These are phyloP conservation scores for Molanna angustata DNA, from an alignment of 2,888 invertebrate genomes.

Conservation along the genomic window DNA sequence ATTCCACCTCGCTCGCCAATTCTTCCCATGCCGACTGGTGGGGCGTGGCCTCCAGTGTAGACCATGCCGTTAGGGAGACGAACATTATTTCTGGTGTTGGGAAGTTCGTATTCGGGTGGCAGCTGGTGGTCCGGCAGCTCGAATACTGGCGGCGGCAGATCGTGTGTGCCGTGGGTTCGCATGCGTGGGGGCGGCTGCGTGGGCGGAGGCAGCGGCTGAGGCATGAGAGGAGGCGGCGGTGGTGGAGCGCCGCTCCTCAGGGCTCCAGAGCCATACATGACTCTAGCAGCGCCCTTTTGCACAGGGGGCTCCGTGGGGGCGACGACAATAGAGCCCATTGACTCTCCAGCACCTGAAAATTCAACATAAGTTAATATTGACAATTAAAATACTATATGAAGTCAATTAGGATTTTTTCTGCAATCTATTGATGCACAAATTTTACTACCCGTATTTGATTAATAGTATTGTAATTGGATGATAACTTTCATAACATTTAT, in stretches of 20 bases:
- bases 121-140: constrained; percentile 28
- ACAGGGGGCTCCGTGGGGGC: constrained; percentile 48
- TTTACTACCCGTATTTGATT: no score
- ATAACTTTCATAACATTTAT: no score
- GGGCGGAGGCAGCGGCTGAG: constrained; percentile 22
- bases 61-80: constrained; percentile 21
- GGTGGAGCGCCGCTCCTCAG: constrained; percentile 48
- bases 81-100: constrained; percentile 24
- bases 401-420: no score
- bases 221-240: constrained; percentile 42
- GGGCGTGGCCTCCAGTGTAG: constrained; percentile 27
- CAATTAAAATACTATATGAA: no score
- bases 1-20: constrained; percentile 39
- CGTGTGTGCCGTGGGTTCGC: constrained; percentile 17
- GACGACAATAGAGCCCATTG: constrained; percentile 46
- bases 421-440: no score
- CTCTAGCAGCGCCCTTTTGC: constrained; percentile 55
- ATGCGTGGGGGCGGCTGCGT: constrained; percentile 13
- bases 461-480: no score
- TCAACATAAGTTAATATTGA: not conserved
- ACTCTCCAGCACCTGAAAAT: constrained; percentile 36
- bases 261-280: constrained; percentile 57
- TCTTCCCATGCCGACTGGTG: constrained; percentile 38
- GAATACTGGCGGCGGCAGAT: constrained; percentile 34
- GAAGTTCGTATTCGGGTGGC: constrained; percentile 24